phyloP scores from a whole-genome alignment of 1,140 invertebrate genomes.

The Drosophila nebulosa region DNA sequence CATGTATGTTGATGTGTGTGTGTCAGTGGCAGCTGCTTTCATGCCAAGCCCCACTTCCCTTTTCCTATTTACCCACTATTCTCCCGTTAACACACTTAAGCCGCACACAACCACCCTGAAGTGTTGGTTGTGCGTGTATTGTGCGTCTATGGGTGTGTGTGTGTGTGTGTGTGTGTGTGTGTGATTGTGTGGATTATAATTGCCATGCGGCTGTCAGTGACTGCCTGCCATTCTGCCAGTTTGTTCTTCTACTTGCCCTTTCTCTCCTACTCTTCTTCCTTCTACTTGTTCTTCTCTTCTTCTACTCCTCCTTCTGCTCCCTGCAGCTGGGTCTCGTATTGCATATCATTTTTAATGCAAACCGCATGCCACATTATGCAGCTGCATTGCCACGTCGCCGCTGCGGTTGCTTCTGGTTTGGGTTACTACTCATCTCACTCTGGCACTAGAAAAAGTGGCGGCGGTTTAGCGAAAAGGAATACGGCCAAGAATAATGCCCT shows the following conservation, averaged over 20 bases:
- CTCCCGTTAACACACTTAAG: conserved; percentile 56
- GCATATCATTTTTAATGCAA: conserved; percentile 78
- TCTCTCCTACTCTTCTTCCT: not conserved
- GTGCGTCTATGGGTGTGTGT: conserved; percentile 9
- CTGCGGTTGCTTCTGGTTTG: conserved; percentile 43
- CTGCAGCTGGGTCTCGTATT: conserved; percentile 53
- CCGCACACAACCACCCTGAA: conserved; percentile 33
- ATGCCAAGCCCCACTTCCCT: conserved; percentile 10
- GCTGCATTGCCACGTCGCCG: conserved; percentile 70
- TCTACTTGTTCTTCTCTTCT: not conserved
- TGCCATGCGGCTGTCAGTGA: conserved; percentile 72
- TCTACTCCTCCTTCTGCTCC: not conserved
- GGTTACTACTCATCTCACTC: not conserved
- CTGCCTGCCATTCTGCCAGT: conserved; percentile 44
- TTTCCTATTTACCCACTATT: conserved; percentile 14
- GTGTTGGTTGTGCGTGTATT: conserved; percentile 29
- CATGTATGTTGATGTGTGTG: conserved; percentile 71
- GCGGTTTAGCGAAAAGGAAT: conserved; percentile 58
- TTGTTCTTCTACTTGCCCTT: not conserved
- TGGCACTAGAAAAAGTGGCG: conserved; percentile 28
- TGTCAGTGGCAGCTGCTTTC: conserved; percentile 69
- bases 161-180: conserved; percentile 28
- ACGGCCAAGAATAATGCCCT: conserved; percentile 72
- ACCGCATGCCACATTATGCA: conserved; percentile 76
- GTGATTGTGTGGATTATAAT: conserved; percentile 70